Evolutionary conservation across 2,888 invertebrate genomes (phyloP).

Genomic region (Bursaphelenchus okinawaensis): DNA sequence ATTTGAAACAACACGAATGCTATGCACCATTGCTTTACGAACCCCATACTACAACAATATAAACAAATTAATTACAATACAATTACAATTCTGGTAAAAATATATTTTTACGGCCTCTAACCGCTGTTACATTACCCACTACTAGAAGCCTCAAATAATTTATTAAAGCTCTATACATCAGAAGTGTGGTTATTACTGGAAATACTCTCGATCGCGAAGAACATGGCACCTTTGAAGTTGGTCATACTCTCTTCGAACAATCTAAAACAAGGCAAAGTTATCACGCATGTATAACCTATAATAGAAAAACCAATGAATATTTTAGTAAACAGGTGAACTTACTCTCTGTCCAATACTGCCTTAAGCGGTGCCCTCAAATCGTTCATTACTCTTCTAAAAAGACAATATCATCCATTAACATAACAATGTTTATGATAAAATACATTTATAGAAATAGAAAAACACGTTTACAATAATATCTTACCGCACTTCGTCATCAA

Average conservation of each 20-base stretch:
- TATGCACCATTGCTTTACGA: conserved; percentile 11
- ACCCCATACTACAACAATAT: conserved; percentile 17
- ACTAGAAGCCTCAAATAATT: too few species aligned
- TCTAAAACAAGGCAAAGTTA: background rate
- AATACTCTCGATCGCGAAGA: background rate
- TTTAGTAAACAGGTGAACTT: background rate
- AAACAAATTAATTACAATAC: conserved; percentile 30
- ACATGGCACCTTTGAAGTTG: background rate
- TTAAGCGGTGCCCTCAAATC: background rate
- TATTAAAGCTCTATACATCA: background rate
- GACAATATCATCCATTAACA: background rate
- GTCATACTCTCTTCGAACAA: conserved; percentile 1
- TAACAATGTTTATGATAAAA: too few species aligned
- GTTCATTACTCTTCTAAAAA: background rate
- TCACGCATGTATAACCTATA: background rate
- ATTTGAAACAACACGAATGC: background rate
- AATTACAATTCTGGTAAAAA: conserved; percentile 33
- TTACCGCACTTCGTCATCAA: conserved; percentile 31
- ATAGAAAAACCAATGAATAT: too few species aligned
- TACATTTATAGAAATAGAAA: too few species aligned
- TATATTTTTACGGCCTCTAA: too few species aligned
- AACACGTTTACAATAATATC: too few species aligned
- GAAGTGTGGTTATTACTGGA: background rate
- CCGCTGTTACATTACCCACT: too few species aligned
- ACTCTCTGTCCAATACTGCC: background rate